Base-by-base conservation (phyloP, 1,140 invertebrate genomes). In the Glossosoma conforme region DNA sequence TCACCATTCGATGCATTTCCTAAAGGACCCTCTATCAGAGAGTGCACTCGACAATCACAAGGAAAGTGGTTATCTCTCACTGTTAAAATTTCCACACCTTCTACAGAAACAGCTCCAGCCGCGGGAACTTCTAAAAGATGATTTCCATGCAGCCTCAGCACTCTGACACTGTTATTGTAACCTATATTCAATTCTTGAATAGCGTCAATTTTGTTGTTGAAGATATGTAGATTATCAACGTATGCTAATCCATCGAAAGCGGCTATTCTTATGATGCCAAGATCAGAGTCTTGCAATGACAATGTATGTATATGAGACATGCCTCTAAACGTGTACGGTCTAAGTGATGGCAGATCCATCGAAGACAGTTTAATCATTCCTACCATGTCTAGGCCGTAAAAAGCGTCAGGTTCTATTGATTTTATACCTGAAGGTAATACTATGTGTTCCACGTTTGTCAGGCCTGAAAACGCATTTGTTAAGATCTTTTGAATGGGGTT, bases 141-240 rank as follows among this genome's bases (percentile, higher is more conserved):
- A 61, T 91, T 91, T 1, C 87, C 87, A 44, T 85, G 82, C 25
- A 91, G 76, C 56, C 83, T 79, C 0, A 91, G 66, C 10, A 77
- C 69, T 32, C 79, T 77, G 1, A 91, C 81, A 25, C 77, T 80
- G 50, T 84, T 85, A 20, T 84, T 81, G 11, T 75, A 72, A 1
- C 76, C 77, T 15, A 90, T 69, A 44, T 82, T 77, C 0, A 91
- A 66, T 56, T 84, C 82, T 60, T 88, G 83, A 13, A 91, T 81
- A 0, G 79, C 77, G 55, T 91, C 88, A 40, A 91, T 87, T 64
- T 91, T 91, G 63, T 90, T 90, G 62, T 89, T 89, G 3, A 87
- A 66, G 42, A 90, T 77, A 60, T 88, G 86, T 2, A 91, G 63
- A 25, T 71, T 78, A 10, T 82, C 80, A 2, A 90, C 81, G 52